Conservation (phyloP, 2,797 vertebrate genomes). For the Petrocephalus schoutedeni region DNA sequence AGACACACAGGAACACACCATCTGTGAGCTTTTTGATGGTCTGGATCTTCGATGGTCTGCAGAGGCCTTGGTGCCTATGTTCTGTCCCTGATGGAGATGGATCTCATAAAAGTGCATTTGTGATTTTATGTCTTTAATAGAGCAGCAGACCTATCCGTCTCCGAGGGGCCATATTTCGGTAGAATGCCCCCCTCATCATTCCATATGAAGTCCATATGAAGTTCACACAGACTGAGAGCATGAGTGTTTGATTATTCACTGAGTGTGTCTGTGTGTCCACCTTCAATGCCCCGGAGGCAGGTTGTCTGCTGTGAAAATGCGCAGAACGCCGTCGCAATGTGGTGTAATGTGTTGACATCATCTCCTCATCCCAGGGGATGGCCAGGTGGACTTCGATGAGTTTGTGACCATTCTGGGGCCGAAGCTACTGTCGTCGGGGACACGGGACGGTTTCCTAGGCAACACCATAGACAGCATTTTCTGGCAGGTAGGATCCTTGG, state of each 20-base stretch:
- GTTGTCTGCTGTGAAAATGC: not conserved
- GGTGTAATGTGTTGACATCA: slow-evolving; percentile 27
- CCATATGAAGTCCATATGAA: not conserved
- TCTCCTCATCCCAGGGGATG: slow-evolving; percentile 69
- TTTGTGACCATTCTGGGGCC: slow-evolving; percentile 96
- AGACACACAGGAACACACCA: not conserved
- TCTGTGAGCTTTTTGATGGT: not conserved
- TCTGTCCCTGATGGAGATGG: not conserved
- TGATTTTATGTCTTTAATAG: not conserved
- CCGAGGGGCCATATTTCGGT: not conserved
- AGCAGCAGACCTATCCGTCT: not conserved
- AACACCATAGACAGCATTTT: slow-evolving; percentile 95
- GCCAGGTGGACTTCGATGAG: slow-evolving; percentile 93
- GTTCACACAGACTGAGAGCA: not conserved
- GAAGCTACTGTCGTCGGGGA: slow-evolving; percentile 86
- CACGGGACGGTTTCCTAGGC: slow-evolving; percentile 86
- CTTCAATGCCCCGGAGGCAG: not conserved
- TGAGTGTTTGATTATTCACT: slow-evolving; percentile 14
- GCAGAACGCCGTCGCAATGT: not conserved
- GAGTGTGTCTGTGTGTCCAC: not conserved
- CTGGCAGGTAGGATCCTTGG: slow-evolving; percentile 78
- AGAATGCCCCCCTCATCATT: not conserved
- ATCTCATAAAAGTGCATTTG: not conserved
- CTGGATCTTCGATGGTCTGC: not conserved
- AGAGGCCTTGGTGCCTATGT: not conserved